Evolutionary conservation across 2,888 invertebrate genomes (phyloP).

Genomic region (Amphiduros pacificus): DNA sequence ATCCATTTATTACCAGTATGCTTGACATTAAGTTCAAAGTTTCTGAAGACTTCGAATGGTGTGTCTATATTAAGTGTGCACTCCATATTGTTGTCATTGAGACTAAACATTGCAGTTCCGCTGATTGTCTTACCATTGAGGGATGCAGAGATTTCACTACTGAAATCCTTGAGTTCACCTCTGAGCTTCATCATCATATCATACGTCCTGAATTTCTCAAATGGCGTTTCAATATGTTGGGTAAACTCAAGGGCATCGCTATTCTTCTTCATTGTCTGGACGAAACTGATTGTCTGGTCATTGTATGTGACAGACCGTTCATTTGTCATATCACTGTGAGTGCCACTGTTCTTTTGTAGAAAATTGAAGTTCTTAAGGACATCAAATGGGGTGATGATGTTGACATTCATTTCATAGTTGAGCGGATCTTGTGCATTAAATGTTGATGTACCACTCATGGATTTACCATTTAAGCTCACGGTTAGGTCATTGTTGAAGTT

Average conservation of each 20-base stretch:
- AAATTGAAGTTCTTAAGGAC: not conserved
- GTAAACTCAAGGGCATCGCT: not conserved
- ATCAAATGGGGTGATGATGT: not conserved
- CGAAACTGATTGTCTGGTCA: not conserved
- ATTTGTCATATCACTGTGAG: not conserved
- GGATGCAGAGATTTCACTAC: not conserved
- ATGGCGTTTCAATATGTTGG: not conserved
- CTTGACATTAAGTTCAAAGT: not conserved
- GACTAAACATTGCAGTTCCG: not conserved
- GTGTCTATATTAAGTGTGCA: not conserved
- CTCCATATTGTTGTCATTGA: not conserved
- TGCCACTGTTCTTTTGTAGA: not conserved
- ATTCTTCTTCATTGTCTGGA: not conserved
- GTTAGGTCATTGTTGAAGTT: conserved; percentile 18
- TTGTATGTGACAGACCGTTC: not conserved
- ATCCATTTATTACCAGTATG: too few relatives aligned
- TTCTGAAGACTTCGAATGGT: not conserved
- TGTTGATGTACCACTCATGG: too few relatives aligned
- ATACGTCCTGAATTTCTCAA: too few relatives aligned
- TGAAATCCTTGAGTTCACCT: not conserved
- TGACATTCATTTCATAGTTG: not conserved
- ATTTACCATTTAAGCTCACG: not conserved
- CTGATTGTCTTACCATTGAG: not conserved
- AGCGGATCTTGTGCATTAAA: not conserved
- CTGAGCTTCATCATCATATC: not conserved